Evolutionary conservation across 1,140 invertebrate species (phyloP).

Genomic region (Pantala flavescens): DNA sequence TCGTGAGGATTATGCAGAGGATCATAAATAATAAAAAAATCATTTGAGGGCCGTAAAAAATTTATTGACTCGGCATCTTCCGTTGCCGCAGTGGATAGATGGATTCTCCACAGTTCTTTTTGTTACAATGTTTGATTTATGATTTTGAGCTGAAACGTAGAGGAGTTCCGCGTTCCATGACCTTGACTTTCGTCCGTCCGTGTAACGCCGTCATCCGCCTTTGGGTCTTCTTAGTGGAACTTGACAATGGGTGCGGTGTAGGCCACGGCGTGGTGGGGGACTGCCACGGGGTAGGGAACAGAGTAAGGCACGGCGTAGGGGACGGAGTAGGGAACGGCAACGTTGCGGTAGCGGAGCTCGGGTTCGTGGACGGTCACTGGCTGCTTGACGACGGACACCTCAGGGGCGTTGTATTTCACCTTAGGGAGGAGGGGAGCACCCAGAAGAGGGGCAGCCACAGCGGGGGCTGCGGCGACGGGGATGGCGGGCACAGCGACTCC

Average conservation of each 20-base stretch:
- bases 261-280: not conserved
- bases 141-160: too few species aligned
- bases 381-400: slow-evolving; percentile 28
- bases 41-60: too few species aligned
- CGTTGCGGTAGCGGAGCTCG: slow-evolving; percentile 25
- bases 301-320: slow-evolving; percentile 26
- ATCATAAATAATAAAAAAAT: too few species aligned
- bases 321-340: slow-evolving; percentile 28
- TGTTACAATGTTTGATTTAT: too few species aligned
- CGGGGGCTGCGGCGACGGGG: not conserved
- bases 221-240: too few species aligned
- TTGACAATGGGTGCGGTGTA: not conserved
- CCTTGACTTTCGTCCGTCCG: too few species aligned
- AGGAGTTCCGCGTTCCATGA: too few species aligned
- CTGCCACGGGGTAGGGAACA: slow-evolving; percentile 12
- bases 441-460: slow-evolving; percentile 19
- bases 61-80: too few species aligned
- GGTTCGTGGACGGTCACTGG: slow-evolving; percentile 27
- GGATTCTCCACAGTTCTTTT: too few species aligned
- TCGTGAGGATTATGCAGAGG: too few species aligned
- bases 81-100: too few species aligned
- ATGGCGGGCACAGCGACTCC: not conserved
- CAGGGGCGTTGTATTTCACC: slow-evolving; percentile 26
- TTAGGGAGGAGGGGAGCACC: slow-evolving; percentile 27
- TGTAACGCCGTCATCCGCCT: too few species aligned